phyloP scores from a whole-genome alignment of 2,888 invertebrate species.

The Prosopocoilus inquinatus region DNA sequence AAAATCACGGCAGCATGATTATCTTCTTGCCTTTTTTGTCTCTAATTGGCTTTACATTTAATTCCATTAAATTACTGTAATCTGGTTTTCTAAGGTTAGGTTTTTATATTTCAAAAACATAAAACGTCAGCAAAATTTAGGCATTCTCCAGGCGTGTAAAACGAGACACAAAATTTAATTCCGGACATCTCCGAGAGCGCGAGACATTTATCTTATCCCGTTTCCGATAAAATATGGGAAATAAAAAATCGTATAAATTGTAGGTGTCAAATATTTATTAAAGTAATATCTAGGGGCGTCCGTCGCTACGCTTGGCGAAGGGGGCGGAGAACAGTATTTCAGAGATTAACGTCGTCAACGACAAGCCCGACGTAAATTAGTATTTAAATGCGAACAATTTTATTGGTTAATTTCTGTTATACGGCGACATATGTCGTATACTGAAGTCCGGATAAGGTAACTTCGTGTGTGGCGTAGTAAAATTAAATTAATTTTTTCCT shows the following conservation, averaged over 20 bases:
- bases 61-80: too few relatives aligned
- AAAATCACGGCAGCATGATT: too few relatives aligned
- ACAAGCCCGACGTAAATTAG: background rate
- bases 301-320: background rate
- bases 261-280: slow-evolving; percentile 1
- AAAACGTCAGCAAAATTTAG: background rate
- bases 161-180: background rate
- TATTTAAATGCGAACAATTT: background rate
- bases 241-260: background rate
- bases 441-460: background rate
- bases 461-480: slow-evolving; percentile 2
- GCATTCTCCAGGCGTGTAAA: background rate
- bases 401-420: background rate
- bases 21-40: too few relatives aligned
- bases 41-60: too few relatives aligned
- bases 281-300: background rate
- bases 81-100: too few relatives aligned
- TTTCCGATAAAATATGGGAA: background rate
- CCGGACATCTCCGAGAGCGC: background rate
- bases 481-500: background rate
- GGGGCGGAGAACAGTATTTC: background rate
- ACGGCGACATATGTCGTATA: background rate
- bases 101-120: too few relatives aligned
- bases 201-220: background rate
- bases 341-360: background rate